These are phyloP conservation scores for Pachyuromys duprasi DNA, from an alignment of 2,797 vertebrate species.

Conservation along the genomic window DNA sequence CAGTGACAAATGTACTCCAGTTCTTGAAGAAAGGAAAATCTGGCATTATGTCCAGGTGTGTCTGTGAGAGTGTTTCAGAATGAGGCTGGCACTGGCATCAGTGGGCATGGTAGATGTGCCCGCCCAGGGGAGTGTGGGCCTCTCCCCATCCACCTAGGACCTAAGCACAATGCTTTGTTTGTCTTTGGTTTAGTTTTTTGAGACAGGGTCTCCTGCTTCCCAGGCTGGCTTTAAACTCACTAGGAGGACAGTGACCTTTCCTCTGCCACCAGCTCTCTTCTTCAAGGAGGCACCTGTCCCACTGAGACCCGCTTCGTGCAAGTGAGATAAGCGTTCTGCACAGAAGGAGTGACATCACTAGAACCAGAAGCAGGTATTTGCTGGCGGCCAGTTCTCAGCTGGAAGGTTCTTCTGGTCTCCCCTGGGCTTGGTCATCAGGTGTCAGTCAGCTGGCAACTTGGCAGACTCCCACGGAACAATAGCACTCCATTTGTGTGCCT, in stretches of 20 bases:
- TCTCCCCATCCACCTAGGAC: not conserved
- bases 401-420: not conserved
- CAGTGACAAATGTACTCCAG: not conserved
- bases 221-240: not conserved
- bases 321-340: too few species aligned
- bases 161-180: not conserved
- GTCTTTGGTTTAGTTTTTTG: not conserved
- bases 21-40: not conserved
- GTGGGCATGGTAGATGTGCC: too few species aligned
- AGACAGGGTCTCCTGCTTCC: not conserved
- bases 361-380: too few species aligned
- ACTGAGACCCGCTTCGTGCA: too few species aligned
- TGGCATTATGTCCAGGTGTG: not conserved
- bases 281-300: rapidly evolving
- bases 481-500: not conserved
- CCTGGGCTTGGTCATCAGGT: not conserved
- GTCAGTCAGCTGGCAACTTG: not conserved
- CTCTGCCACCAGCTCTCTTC: not conserved
- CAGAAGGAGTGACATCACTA: too few species aligned
- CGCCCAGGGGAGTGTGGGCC: not conserved
- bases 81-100: not conserved
- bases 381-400: not conserved
- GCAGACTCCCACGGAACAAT: not conserved
- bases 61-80: not conserved
- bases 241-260: not conserved